Evolutionary conservation across 1,140 invertebrate genomes (phyloP).

Genomic region (Habropoda laboriosa): DNA sequence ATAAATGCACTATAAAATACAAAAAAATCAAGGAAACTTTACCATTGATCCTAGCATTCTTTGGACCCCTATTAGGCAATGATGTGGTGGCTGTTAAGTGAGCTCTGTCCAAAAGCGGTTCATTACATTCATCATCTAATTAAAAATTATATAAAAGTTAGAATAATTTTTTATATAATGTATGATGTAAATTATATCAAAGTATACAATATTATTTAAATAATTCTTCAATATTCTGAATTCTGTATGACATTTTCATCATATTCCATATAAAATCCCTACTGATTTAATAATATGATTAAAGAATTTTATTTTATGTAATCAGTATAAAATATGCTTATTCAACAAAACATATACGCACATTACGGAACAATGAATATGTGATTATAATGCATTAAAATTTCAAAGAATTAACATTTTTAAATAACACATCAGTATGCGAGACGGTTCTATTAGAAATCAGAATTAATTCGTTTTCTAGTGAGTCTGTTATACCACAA

Average conservation of each 20-base stretch:
- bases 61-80: constrained; percentile 88
- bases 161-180: too few relatives aligned
- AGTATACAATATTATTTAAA: neutral
- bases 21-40: constrained; percentile 75
- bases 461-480: neutral
- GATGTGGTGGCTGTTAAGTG: constrained; percentile 90
- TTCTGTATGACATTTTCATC: neutral
- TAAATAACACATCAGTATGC: neutral
- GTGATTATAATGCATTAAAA: neutral
- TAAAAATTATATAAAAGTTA: constrained; percentile 44
- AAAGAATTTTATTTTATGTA: constrained; percentile 3
- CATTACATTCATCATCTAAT: constrained; percentile 90
- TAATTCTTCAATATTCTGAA: neutral
- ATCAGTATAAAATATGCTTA: neutral
- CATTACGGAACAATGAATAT: neutral
- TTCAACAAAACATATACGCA: neutral
- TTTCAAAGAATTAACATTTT: neutral
- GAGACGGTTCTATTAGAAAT: neutral
- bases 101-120: constrained; percentile 88
- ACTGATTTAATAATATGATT: neutral
- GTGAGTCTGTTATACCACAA: constrained; percentile 8
- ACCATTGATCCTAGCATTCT: constrained; percentile 92
- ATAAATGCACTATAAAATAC: constrained; percentile 11
- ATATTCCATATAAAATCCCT: neutral
- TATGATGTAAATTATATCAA: neutral